These are phyloP conservation scores for Encarsia formosa DNA, from an alignment of 2,888 invertebrate genomes.

Conservation along the genomic window DNA sequence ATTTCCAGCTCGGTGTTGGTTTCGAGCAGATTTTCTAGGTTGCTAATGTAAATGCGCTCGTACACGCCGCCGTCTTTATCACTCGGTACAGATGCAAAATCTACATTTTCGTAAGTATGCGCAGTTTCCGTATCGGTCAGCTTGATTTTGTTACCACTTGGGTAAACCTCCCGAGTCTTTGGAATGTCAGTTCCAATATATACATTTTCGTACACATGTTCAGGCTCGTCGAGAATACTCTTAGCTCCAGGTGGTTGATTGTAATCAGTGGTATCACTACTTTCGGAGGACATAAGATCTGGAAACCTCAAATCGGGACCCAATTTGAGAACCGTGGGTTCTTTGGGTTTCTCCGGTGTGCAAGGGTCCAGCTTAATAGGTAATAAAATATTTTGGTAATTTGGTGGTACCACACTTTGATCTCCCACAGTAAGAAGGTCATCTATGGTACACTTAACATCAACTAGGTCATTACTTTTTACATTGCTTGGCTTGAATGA, in stretches of 20 bases:
- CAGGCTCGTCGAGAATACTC: slow-evolving; percentile 30
- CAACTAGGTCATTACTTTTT: slow-evolving; percentile 2
- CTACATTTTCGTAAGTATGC: slow-evolving; percentile 38
- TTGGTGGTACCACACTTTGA: slow-evolving; percentile 27
- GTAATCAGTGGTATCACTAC: slow-evolving; percentile 11
- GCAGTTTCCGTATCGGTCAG: slow-evolving; percentile 18
- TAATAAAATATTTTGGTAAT: slow-evolving; percentile 41
- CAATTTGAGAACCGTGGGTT: slow-evolving; percentile 15
- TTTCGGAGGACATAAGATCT: slow-evolving; percentile 11
- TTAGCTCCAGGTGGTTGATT: slow-evolving; percentile 19
- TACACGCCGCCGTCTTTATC: slow-evolving; percentile 29
- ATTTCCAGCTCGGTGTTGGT: slow-evolving; percentile 34
- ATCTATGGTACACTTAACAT: slow-evolving; percentile 18
- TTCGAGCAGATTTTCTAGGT: slow-evolving; percentile 30
- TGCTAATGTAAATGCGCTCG: slow-evolving; percentile 36
- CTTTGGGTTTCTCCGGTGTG: slow-evolving; percentile 20
- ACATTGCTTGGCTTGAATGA: slow-evolving; percentile 12
- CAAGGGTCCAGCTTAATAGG: slow-evolving; percentile 34
- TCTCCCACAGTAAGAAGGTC: slow-evolving; percentile 15
- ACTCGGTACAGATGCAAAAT: slow-evolving; percentile 30
- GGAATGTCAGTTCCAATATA: slow-evolving; percentile 36
- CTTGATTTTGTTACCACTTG: slow-evolving; percentile 19
- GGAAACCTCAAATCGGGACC: slow-evolving; percentile 21
- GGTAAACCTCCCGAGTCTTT: slow-evolving; percentile 29
- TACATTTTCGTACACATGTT: slow-evolving; percentile 41